Percentiles rank a stretch among this genome's conserved stretches.
Conservation (phyloP, 2,797 vertebrate genomes). For the Macropus fuliginosus region DNA sequence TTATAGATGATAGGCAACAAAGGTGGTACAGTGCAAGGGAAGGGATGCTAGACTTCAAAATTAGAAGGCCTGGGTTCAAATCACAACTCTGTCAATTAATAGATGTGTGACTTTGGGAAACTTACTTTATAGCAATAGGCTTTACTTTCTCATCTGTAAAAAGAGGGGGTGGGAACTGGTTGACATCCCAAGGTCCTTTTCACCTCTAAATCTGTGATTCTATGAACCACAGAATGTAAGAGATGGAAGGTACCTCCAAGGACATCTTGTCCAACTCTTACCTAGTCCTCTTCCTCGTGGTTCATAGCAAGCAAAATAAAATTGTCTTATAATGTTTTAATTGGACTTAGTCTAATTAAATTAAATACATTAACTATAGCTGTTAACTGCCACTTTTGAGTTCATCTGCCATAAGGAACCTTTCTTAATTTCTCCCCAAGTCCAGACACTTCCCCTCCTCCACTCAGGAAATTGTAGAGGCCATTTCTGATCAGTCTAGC, state of each 20-base stretch:
- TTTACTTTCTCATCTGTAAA: not conserved
- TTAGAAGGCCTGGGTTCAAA: not conserved
- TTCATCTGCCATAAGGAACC: not conserved
- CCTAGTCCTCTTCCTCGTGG: not conserved
- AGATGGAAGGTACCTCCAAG: not conserved
- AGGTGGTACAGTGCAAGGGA: not conserved
- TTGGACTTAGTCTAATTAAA: not conserved
- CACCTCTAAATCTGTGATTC: not conserved
- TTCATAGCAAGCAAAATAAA: not conserved
- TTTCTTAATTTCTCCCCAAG: constrained; percentile 28
- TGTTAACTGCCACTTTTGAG: not conserved
- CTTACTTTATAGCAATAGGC: not conserved
- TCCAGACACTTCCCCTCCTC: constrained; percentile 2
- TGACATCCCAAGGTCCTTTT: not conserved
- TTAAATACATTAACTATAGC: not conserved
- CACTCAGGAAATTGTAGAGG: not conserved
- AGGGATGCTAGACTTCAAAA: not conserved
- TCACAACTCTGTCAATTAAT: not conserved
- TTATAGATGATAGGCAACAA: not conserved
- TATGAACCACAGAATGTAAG: not conserved
- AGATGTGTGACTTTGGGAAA: not conserved
- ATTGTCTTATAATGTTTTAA: constrained; percentile 24
- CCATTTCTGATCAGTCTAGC: not conserved
- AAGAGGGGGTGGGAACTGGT: not conserved
- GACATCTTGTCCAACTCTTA: not conserved